Percentiles rank a stretch among this genome's conserved stretches.
phyloP scores from a whole-genome alignment of 1,140 invertebrate species.

The Pteromalus puparum region DNA sequence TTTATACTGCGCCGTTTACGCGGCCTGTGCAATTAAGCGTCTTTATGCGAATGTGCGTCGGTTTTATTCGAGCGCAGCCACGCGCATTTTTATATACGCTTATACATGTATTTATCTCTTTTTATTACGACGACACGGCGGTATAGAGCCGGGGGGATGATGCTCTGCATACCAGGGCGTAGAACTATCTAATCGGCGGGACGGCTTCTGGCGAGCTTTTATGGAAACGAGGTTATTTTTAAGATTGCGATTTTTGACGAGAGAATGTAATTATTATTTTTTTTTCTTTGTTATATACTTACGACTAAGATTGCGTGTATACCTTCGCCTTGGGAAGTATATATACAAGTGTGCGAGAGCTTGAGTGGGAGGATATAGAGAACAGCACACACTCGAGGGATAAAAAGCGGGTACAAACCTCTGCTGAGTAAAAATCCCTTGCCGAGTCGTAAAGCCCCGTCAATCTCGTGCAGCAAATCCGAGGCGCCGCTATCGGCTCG shows the following conservation, averaged over 20 bases:
- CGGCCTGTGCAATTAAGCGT: slow-evolving; percentile 3
- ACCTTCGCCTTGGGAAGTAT: too few relatives aligned
- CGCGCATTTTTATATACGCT: background rate
- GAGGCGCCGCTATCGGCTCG: slow-evolving; percentile 64
- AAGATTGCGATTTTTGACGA: too few relatives aligned
- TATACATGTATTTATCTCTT: background rate
- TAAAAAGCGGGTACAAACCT: slow-evolving; percentile 70
- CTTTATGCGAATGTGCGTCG: background rate
- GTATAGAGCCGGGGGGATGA: too few relatives aligned
- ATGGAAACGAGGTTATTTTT: too few relatives aligned
- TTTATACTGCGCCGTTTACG: slow-evolving; percentile 9
- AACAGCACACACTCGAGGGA: background rate
- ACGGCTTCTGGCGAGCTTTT: too few relatives aligned
- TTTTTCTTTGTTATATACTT: too few relatives aligned
- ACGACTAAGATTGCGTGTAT: too few relatives aligned
- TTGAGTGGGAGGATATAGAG: background rate
- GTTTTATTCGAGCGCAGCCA: background rate
- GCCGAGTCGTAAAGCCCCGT: slow-evolving; percentile 77
- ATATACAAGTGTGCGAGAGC: too few relatives aligned
- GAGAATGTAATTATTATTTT: too few relatives aligned
- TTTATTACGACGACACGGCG: background rate
- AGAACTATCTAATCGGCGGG: too few relatives aligned
- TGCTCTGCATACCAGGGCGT: too few relatives aligned
- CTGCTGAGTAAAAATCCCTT: slow-evolving; percentile 78
- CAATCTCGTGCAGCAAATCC: slow-evolving; percentile 81